Evolutionary conservation across 2,797 vertebrate species (phyloP).

Genomic region (Protosalanx chinensis): DNA sequence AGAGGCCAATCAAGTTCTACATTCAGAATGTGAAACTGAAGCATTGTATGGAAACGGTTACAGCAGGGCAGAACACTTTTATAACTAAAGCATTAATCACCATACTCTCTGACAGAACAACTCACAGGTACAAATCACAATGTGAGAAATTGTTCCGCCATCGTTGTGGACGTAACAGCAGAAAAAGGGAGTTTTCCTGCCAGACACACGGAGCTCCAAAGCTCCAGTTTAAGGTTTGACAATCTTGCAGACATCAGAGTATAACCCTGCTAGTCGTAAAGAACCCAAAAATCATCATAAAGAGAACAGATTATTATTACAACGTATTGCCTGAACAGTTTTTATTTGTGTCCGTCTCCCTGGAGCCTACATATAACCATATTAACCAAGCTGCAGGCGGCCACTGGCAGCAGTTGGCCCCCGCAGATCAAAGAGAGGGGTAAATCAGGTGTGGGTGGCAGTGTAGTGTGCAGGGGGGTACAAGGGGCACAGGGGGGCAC

Average conservation of each 20-base stretch:
- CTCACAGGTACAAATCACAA: conserved; percentile 1
- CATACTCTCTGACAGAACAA: not conserved
- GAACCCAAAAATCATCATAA: not conserved
- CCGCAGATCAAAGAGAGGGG: not conserved
- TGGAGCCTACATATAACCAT: not conserved
- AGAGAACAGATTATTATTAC: not conserved
- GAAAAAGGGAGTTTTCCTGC: not conserved
- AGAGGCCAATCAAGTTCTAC: not conserved
- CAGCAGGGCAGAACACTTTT: not conserved
- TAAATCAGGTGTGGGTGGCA: too few relatives aligned
- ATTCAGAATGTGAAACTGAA: not conserved
- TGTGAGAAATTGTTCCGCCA: conserved; percentile 6
- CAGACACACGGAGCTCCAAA: not conserved
- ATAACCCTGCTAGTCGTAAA: not conserved
- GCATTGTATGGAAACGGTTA: not conserved
- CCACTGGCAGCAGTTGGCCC: not conserved
- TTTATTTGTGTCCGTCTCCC: not conserved
- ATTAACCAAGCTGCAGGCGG: not conserved
- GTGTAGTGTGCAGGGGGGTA: too few relatives aligned
- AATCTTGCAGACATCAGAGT: not conserved
- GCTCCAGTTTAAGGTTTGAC: not conserved
- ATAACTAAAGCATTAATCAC: not conserved
- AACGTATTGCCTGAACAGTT: not conserved
- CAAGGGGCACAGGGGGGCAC: not conserved
- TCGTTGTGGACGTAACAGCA: not conserved